A percentile compares a stretch with the other conserved stretches of the same genome.
phyloP scores from a whole-genome alignment of 2,797 vertebrate species.

The Somateria mollissima region DNA sequence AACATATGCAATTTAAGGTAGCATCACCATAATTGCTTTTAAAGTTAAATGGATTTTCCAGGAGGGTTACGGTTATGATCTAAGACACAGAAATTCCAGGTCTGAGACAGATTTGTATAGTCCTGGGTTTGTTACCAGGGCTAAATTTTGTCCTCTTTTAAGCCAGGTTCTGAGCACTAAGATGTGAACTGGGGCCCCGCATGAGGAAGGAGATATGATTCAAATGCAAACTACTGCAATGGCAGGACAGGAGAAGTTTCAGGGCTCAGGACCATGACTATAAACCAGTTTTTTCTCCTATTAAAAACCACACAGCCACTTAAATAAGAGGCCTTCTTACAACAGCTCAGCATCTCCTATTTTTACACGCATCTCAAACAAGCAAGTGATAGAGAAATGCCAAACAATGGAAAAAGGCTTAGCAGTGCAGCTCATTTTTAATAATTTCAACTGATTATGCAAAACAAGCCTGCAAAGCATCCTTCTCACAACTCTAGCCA shows the following conservation, averaged over 20 bases:
- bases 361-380: background rate
- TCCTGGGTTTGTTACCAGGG: background rate
- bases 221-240: background rate
- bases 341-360: background rate
- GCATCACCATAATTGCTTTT: background rate
- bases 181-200: background rate
- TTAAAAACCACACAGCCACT: background rate
- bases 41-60: conserved; percentile 13
- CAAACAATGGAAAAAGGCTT: background rate
- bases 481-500: background rate
- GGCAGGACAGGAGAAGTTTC: background rate
- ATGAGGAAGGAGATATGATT: background rate
- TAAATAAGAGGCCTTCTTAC: background rate
- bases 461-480: background rate
- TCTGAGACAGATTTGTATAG: background rate
- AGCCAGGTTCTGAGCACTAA: background rate
- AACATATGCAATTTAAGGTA: background rate
- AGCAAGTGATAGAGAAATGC: background rate
- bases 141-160: background rate
- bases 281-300: background rate
- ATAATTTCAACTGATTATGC: background rate
- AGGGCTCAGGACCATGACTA: background rate
- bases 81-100: background rate
- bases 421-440: background rate
- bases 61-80: background rate